These are phyloP conservation scores for Opisthocomus hoazin DNA, from an alignment of 2,113 vertebrate genomes.

Conservation along the genomic window DNA sequence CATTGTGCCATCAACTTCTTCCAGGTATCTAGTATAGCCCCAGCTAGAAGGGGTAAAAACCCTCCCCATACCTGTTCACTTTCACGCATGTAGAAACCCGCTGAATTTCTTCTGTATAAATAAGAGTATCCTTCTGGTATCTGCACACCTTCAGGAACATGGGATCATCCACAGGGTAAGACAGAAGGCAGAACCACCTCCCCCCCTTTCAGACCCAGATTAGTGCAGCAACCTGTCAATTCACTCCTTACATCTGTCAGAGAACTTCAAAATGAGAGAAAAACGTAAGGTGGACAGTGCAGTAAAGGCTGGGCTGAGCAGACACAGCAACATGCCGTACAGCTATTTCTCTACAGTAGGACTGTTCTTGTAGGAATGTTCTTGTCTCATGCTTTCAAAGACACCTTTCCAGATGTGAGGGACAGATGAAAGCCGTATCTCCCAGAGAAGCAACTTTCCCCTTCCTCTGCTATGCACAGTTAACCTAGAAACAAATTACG, in stretches of 20 bases:
- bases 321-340: fast-evolving
- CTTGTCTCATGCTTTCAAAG: not conserved
- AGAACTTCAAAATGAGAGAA: not conserved
- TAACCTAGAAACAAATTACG: not conserved
- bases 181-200: not conserved
- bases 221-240: not conserved
- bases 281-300: fast-evolving
- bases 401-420: not conserved
- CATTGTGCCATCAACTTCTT: not conserved
- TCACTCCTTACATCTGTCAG: not conserved
- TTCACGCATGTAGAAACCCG: fast-evolving
- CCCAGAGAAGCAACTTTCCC: not conserved
- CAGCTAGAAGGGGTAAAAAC: not conserved
- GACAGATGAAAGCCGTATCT: not conserved
- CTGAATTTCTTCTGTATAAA: not conserved
- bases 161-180: not conserved
- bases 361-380: not conserved
- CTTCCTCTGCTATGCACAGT: not conserved
- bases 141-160: not conserved
- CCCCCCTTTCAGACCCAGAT: not conserved
- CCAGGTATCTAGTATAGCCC: not conserved
- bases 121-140: not conserved
- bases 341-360: not conserved
- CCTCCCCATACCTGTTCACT: not conserved
- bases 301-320: not conserved